Base-by-base conservation (phyloP, 2,888 invertebrate species). In the Tiphia femorata region DNA sequence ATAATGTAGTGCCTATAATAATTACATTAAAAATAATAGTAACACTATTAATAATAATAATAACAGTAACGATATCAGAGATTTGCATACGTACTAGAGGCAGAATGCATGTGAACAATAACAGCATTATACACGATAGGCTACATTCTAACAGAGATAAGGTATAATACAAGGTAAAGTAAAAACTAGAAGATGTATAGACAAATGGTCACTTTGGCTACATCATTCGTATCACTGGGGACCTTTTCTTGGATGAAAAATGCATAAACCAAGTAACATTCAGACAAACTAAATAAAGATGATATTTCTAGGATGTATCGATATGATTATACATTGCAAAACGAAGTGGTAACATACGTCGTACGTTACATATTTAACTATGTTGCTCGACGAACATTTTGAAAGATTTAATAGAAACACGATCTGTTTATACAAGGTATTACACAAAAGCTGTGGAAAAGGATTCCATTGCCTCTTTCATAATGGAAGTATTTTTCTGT, bases 351-450 rank as follows among this genome's bases (percentile, higher is more conserved):
- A 53, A 49, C 43, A 47, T n/a, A 19, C 19, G 30, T 16, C 14
- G 30, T 19, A 47, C 47, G 38, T 60, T 37, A 44, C 48, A 17
- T n/a, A 54, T 37, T 54, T 56, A 49, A 50, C 51, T 40, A 25
- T 27, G 23, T 25, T 49, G 4, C 38, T 42, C 44, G 25, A 35
- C 2, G 62, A 48, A 49, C 55, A 33, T 57, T 54, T 60, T 59
- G 44, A 58, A 51, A 40, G 41, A 61, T 66, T 68, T 58, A 64
- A 66, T 55, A 62, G 66, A 60, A 71, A 73, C 69, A 71, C 67
- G 60, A 73, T 71, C 53, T 56, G 49, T 48, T 58, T 66, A 60
- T 55, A 67, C 56, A 63, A 68, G 62, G 60, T 68, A 59, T 58
- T 69, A 48, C 58, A 60, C 58, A 58, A 67, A 70, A 69, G 55